Evolutionary conservation across 2,888 invertebrate genomes (phyloP).

Genomic region (Habroteleia sp.): DNA sequence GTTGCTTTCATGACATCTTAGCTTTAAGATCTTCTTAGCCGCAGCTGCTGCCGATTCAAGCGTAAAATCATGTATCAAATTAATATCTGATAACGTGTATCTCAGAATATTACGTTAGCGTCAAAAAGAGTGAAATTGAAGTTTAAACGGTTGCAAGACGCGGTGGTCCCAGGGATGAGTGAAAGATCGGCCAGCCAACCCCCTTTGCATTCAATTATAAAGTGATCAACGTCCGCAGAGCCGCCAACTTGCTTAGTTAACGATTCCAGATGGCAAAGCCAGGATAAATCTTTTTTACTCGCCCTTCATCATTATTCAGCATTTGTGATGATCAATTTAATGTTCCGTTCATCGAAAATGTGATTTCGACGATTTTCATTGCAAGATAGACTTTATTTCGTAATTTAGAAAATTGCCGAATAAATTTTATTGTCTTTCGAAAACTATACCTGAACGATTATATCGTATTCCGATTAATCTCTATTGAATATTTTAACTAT

Average conservation of each 20-base stretch:
- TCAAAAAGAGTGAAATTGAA: constrained; percentile 66
- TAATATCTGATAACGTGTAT: constrained; percentile 70
- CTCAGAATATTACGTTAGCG: constrained; percentile 56
- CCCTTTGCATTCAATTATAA: constrained; percentile 74
- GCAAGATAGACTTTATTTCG: constrained; percentile 8
- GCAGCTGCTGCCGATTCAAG: constrained; percentile 68
- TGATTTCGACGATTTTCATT: constrained; percentile 7
- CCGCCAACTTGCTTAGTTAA: constrained; percentile 69
- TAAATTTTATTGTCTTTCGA: not conserved
- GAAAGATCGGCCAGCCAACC: constrained; percentile 57
- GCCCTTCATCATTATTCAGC: constrained; percentile 48
- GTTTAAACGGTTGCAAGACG: constrained; percentile 67
- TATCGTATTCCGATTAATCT: too few relatives aligned
- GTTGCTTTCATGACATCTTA: constrained; percentile 52
- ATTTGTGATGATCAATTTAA: constrained; percentile 41
- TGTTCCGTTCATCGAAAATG: constrained; percentile 24
- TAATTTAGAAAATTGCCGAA: constrained; percentile 13
- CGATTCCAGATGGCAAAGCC: constrained; percentile 73
- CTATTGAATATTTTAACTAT: too few relatives aligned
- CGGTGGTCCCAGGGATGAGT: constrained; percentile 49
- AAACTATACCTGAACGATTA: too few relatives aligned
- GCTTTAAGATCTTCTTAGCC: constrained; percentile 52
- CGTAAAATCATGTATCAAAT: constrained; percentile 71
- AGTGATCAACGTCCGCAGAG: constrained; percentile 72
- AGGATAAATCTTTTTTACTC: constrained; percentile 48